Evolutionary conservation across 2,888 invertebrate genomes (phyloP).

Genomic region (Tachina grossa): DNA sequence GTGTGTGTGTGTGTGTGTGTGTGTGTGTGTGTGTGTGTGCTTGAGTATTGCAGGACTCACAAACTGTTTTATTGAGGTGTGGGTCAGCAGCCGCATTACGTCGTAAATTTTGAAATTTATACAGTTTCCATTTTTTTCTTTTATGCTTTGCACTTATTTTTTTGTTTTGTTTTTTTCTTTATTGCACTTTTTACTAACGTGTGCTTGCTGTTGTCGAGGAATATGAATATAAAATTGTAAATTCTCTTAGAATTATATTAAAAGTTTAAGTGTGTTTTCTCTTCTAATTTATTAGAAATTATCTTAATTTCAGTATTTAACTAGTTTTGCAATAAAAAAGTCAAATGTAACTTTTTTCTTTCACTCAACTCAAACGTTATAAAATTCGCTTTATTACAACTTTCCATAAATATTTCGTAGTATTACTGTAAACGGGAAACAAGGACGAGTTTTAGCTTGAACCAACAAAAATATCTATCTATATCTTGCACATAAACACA

Average conservation of each 20-base stretch:
- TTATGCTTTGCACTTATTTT: slow-evolving; percentile 17
- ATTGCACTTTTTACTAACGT: slow-evolving; percentile 38
- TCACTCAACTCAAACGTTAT: not conserved
- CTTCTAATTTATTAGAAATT: not conserved
- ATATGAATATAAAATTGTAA: slow-evolving; percentile 54
- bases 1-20: not conserved
- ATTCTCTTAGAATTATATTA: slow-evolving; percentile 34
- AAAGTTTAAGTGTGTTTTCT: not conserved
- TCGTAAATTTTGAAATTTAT: slow-evolving; percentile 64
- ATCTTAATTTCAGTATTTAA: slow-evolving; percentile 1
- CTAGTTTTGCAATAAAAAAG: slow-evolving; percentile 6
- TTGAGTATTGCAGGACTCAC: not conserved
- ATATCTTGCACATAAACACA: not conserved
- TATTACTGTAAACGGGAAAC: not conserved
- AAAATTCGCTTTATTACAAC: slow-evolving; percentile 22
- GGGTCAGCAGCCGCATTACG: slow-evolving; percentile 36
- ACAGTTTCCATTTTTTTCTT: slow-evolving; percentile 48
- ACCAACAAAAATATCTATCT: not conserved
- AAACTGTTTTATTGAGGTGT: slow-evolving; percentile 41
- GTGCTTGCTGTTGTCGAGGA: slow-evolving; percentile 50
- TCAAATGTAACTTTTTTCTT: not conserved
- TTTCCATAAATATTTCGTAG: slow-evolving; percentile 11
- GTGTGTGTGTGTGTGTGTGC: not conserved
- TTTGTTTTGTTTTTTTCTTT: not conserved
- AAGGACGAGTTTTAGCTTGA: slow-evolving; percentile 11